Percentiles rank a stretch among this genome's conserved stretches.
These are phyloP conservation scores for Sympetrum striolatum DNA, from an alignment of 2,888 invertebrate species.

Conservation along the genomic window DNA sequence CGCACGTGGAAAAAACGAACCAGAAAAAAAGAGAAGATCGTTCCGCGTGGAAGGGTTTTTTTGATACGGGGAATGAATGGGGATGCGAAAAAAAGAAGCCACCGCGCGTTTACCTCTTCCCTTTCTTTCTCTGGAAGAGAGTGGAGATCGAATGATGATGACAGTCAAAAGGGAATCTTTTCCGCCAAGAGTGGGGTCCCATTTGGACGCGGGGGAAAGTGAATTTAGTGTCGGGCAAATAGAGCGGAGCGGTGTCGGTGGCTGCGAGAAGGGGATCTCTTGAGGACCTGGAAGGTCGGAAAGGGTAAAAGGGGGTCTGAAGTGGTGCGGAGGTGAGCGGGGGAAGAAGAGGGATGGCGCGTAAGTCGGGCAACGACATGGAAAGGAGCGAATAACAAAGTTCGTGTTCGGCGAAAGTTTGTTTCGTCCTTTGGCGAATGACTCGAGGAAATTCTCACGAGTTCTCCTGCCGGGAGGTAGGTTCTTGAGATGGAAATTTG, in stretches of 20 bases:
- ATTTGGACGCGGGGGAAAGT: not conserved
- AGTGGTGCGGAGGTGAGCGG: not conserved
- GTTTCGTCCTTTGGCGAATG: no score
- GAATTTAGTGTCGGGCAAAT: not conserved
- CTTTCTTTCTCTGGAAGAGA: not conserved
- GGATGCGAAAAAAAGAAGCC: not conserved
- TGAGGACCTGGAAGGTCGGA: not conserved
- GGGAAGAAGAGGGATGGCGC: not conserved
- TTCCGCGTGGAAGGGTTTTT: not conserved
- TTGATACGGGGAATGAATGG: not conserved
- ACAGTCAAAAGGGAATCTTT: not conserved
- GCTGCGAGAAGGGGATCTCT: not conserved
- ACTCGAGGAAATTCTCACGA: no score
- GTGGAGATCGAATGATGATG: not conserved
- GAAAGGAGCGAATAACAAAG: not conserved
- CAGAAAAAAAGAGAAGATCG: not conserved
- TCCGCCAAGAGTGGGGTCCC: not conserved
- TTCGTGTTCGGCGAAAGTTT: no score
- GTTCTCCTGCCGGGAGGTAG: no score
- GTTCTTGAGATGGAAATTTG: no score
- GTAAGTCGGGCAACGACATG: not conserved
- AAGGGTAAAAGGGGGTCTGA: not conserved
- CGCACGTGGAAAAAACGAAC: not conserved
- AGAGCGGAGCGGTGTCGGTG: not conserved
- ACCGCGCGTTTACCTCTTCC: not conserved